Conservation (phyloP, 53 echinoderm and acorn worm genomes). For the Glandiceps talaboti region DNA sequence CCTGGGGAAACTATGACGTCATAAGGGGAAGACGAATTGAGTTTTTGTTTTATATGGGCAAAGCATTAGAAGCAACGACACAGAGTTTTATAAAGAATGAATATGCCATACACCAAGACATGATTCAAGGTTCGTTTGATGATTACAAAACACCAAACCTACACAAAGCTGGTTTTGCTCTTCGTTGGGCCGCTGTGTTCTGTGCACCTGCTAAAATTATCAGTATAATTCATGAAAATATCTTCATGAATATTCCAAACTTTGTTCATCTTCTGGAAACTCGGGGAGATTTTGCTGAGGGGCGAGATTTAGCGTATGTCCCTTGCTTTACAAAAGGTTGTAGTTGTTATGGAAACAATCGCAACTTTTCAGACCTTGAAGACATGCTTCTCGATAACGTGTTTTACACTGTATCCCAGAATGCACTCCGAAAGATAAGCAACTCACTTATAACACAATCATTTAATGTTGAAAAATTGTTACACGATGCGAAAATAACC, state of each 20-base stretch:
- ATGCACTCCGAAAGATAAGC: not conserved
- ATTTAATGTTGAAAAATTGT: not conserved
- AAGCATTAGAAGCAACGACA: not conserved
- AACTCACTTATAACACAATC: not conserved
- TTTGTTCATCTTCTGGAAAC: slow-evolving; percentile 7
- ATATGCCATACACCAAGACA: slow-evolving; percentile 4
- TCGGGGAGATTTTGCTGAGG: not conserved
- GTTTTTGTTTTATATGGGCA: slow-evolving; percentile 13
- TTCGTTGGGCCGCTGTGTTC: slow-evolving; percentile 17
- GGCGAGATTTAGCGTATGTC: not conserved
- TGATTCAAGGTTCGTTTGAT: slow-evolving; percentile 14
- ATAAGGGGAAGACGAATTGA: not conserved
- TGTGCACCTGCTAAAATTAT: slow-evolving; percentile 10
- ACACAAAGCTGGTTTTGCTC: slow-evolving; percentile 14
- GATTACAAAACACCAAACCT: slow-evolving; percentile 11
- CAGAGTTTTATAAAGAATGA: slow-evolving; percentile 8
- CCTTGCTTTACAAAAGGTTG: not conserved
- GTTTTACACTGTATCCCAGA: not conserved
- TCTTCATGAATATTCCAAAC: slow-evolving; percentile 12
- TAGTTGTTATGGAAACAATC: not conserved
- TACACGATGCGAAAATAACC: not conserved
- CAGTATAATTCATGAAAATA: slow-evolving; percentile 16
- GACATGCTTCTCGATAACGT: too few relatives aligned
- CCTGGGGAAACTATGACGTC: not conserved
- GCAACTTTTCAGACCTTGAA: not conserved